Base-by-base conservation (phyloP, 2,888 invertebrate species). In the Sturmia bella region DNA sequence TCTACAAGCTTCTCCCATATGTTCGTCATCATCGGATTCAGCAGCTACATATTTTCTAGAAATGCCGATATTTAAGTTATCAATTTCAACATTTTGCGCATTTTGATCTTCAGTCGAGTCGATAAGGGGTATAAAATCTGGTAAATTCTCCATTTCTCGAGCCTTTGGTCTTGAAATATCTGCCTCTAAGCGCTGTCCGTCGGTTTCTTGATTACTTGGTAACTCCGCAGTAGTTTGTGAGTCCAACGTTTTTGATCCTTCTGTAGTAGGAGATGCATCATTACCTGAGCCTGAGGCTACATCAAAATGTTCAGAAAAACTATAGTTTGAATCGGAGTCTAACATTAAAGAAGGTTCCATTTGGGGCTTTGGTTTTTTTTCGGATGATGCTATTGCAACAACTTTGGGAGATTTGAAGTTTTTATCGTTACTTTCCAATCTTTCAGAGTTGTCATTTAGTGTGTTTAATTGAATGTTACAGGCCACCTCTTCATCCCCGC, bases 291-390 rank as follows among this genome's bases (percentile, higher is more conserved):
- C 85, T 11, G 86, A 82, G 2, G 86, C 83, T 50, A 85, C 43
- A 79, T 88, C 89, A 69, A 90, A 90, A 77, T 90, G 91, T 64
- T 91, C 91, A 1, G 91, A 91, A 68, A 91, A 91, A 70, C 91
- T 91, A 72, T 91, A 91, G 80, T 91, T 91, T 0, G 91, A 91
- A 78, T 91, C 91, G 0, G 90, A 89, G 72, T 91, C 91, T 15
- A 87, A 84, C 0, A 50, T 52, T 37, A 64, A 9, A n/a, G 45
- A 39, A 15, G 37, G 19, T 24, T 70, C 73, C n/a, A 11, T 19
- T 4, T 72, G 41, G 0, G 56, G 50, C 19, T 72, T 70, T 15
- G 41, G 1, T 32, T 11, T 2, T 13, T n/a, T 59, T 21, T 11
- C 63, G 3, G 41, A 19, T 11, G 59, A 21, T 41, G 69, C 63